These are phyloP conservation scores for Calyptommatus sinebrachiatus DNA, from an alignment of 2,113 vertebrate genomes.

Conservation along the genomic window DNA sequence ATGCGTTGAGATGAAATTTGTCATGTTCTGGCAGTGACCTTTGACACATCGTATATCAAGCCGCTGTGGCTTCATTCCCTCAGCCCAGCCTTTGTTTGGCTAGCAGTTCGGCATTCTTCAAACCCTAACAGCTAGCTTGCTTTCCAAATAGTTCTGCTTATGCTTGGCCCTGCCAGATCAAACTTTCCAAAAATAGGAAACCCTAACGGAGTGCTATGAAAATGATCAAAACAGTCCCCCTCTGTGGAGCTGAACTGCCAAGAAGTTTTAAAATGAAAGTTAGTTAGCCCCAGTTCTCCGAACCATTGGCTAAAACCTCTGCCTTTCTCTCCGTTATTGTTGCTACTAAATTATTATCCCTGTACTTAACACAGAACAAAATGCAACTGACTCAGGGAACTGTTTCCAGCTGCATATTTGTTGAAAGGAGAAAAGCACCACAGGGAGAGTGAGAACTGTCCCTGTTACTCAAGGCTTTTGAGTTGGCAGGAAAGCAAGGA, in stretches of 20 bases:
- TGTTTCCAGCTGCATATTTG: not conserved
- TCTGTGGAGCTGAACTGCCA: not conserved
- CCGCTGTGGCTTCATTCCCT: not conserved
- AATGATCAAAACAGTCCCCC: not conserved
- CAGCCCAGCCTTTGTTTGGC: conserved; percentile 18
- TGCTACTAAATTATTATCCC: no score
- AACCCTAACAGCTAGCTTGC: not conserved
- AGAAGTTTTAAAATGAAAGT: not conserved
- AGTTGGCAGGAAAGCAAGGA: conserved; percentile 36
- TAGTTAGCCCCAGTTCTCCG: not conserved
- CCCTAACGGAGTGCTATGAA: not conserved
- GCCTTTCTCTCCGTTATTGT: no score
- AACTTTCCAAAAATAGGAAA: conserved; percentile 28
- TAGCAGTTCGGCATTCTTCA: conserved; percentile 16
- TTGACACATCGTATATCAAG: not conserved
- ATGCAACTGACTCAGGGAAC: no score
- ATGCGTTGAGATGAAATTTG: conserved; percentile 1
- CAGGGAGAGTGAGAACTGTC: fast-evolving
- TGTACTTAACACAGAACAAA: no score
- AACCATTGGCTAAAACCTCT: not conserved
- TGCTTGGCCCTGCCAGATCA: conserved; percentile 10
- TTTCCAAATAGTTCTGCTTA: conserved; percentile 22
- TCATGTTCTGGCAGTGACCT: not conserved
- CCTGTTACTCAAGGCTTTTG: not conserved
- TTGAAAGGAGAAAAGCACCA: not conserved